These are phyloP conservation scores for Pipistrellus nathusii DNA, from an alignment of 2,797 vertebrate genomes.

Conservation along the genomic window DNA sequence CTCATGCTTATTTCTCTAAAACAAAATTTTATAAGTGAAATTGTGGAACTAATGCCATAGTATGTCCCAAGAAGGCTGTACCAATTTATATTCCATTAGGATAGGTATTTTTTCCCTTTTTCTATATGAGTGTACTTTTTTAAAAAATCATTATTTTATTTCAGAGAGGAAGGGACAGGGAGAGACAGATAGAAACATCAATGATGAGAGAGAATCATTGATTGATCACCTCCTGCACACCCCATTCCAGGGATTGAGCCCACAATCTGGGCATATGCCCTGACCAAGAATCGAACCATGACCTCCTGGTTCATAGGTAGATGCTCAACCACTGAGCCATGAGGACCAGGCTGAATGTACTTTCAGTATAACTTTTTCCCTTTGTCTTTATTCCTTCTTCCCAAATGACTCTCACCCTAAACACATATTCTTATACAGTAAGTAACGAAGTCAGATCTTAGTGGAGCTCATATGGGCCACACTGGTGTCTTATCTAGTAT, in stretches of 20 bases:
- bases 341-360: neutral
- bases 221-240: no score
- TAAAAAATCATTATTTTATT: no score
- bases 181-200: no score
- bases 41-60: neutral
- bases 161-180: no score
- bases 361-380: neutral
- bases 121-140: neutral
- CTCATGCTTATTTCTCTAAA: neutral
- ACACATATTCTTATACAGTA: neutral
- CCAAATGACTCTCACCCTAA: rapidly evolving
- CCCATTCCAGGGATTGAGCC: no score
- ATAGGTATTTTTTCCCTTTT: neutral
- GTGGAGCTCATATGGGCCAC: neutral
- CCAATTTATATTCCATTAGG: neutral
- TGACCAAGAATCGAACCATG: no score
- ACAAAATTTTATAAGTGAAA: neutral
- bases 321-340: no score
- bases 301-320: no score
- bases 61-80: neutral
- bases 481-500: no score
- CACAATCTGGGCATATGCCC: no score
- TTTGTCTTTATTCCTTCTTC: neutral
- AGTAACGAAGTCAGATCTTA: neutral
- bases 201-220: no score